Evolutionary conservation across 2,113 vertebrate species (phyloP).

Genomic region (Riparia riparia): DNA sequence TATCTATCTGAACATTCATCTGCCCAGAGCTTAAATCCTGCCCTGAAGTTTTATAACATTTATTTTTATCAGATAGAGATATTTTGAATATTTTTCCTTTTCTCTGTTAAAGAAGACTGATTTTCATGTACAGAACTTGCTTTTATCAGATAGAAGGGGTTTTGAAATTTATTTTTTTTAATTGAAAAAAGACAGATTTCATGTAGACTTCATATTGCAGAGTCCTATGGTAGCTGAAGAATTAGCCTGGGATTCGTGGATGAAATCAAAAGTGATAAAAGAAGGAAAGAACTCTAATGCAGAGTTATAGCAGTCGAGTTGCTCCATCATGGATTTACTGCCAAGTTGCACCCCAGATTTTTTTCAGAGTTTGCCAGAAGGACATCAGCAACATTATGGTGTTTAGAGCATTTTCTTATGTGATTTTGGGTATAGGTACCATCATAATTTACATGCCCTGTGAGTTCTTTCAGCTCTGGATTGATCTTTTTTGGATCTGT

Average conservation of each 20-base stretch:
- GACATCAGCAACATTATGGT: background rate
- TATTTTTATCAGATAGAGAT: background rate
- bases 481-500: background rate
- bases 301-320: background rate
- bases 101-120: background rate
- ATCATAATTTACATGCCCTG: fast-evolving
- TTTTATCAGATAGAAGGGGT: background rate
- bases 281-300: background rate
- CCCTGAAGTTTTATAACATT: background rate
- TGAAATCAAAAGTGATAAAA: background rate
- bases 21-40: conserved; percentile 11
- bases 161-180: background rate
- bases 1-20: conserved; percentile 46
- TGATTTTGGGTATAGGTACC: background rate
- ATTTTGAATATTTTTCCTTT: background rate
- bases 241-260: background rate
- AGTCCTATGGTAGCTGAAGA: background rate
- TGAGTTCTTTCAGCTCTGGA: background rate
- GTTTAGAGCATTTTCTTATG: background rate
- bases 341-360: background rate
- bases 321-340: background rate
- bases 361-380: background rate
- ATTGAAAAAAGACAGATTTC: background rate
- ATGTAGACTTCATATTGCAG: background rate
- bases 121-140: background rate